Base-by-base conservation (phyloP, 2,888 invertebrate genomes). In the Caenorhabditis uteleia region DNA sequence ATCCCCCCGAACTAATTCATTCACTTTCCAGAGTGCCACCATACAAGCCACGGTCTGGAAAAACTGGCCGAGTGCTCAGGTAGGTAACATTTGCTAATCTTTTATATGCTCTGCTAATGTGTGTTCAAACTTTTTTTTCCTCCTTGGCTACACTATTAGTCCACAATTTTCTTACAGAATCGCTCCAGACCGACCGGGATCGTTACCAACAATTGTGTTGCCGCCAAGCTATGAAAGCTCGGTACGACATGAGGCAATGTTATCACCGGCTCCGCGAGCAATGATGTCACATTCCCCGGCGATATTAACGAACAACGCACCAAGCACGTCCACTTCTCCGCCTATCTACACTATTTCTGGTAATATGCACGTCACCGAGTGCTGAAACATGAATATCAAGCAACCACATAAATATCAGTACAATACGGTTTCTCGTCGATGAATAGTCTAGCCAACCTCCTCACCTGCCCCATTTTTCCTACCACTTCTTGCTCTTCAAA, bases 181-280 rank as follows among this genome's bases (percentile, higher is more conserved):
- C 27, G 70, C 70, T 14, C 68, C 70, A 0, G 70, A 68, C 46
- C 61, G 68, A 14, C 68, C 70, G 18, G 70, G 70, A 25, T 54
- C 61, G n/a, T 27, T 58, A 8, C 61, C 65, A 33, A 58, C 68
- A 20, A 59, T 68, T 38, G 65, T 68, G 2, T 43, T 71, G 10
- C 70, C 70, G n/a, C 70, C 70, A 29, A 71, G 68, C 45, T 71
- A 71, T 51, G 70, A 71, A 31, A 71, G 70, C 36, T 65, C 65
- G 1, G 51, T 65, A 3, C 58, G 59, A 14, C 56, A 64, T 16
- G 57, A 57, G 20, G 44, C 62, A 2, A 64, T 56, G 61, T 46
- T 47, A 3, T 61, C 61, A 0, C 53, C 53, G 0, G 42, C n/a
- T 14, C 34, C 34, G n/a, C 8, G 34, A 34, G 34, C 34, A 21